A percentile compares a stretch with the other conserved stretches of the same genome.
These are phyloP conservation scores for Typhlomys cinereus DNA, from an alignment of 2,113 vertebrate species.

Conservation along the genomic window DNA sequence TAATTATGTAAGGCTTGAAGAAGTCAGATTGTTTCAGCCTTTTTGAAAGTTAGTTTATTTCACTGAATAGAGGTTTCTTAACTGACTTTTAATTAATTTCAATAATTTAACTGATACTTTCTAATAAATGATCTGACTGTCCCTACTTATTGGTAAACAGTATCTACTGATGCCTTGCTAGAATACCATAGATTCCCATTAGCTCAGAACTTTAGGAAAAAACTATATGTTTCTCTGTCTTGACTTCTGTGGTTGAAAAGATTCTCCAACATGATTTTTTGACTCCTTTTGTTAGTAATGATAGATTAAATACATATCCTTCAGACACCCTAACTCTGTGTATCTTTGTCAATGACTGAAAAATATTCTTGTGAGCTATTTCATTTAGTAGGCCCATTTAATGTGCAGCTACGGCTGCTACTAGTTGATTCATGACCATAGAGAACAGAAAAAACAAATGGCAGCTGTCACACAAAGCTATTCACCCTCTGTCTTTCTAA, in stretches of 20 bases:
- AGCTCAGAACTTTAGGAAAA: background rate
- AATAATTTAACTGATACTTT: too few species aligned
- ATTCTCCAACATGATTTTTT: background rate
- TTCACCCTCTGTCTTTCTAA: conserved; percentile 27
- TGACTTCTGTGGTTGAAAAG: conserved; percentile 6
- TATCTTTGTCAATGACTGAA: background rate
- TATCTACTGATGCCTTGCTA: background rate
- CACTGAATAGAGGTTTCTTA: background rate
- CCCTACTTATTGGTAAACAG: too few species aligned
- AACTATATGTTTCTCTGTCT: background rate
- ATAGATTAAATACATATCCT: conserved; percentile 28
- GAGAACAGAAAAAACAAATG: conserved; percentile 62
- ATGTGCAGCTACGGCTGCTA: conserved; percentile 42
- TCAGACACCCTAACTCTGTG: conserved; percentile 13
- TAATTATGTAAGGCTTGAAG: background rate
- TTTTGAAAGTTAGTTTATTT: background rate
- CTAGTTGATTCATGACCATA: conserved; percentile 32
- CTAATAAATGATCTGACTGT: background rate
- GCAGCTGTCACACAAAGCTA: conserved; percentile 65
- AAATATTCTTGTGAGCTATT: conserved; percentile 45
- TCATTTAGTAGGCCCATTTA: conserved; percentile 47
- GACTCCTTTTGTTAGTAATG: background rate
- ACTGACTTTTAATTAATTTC: too few species aligned
- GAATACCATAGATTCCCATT: background rate
- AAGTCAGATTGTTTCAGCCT: background rate